Conservation (phyloP, 2,888 invertebrate species). For the Bombylius discolor region DNA sequence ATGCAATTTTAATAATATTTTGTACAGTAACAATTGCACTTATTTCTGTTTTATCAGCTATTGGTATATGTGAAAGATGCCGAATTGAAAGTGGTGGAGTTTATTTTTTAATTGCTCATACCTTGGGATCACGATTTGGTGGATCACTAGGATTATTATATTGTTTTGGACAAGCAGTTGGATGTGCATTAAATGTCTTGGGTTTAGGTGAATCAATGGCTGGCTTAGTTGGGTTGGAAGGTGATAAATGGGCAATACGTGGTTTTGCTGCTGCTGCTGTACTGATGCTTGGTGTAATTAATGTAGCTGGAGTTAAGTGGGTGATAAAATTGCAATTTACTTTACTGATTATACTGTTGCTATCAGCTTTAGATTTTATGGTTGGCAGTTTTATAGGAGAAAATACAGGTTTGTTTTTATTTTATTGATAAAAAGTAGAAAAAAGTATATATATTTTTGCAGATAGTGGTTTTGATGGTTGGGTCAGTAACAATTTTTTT, state of each 20-base stretch:
- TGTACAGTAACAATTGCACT: slow-evolving; percentile 81
- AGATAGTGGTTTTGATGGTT: slow-evolving; percentile 77
- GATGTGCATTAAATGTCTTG: slow-evolving; percentile 89
- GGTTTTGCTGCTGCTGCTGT: slow-evolving; percentile 82
- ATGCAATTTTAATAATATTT: slow-evolving; percentile 67
- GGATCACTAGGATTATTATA: slow-evolving; percentile 87
- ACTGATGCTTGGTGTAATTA: slow-evolving; percentile 73
- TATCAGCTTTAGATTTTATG: slow-evolving; percentile 86
- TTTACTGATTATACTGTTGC: slow-evolving; percentile 67
- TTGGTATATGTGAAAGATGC: slow-evolving; percentile 92
- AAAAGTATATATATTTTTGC: slow-evolving; percentile 18
- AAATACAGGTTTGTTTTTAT: slow-evolving; percentile 44
- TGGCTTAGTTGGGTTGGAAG: slow-evolving; percentile 58
- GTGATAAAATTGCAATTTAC: slow-evolving; percentile 90
- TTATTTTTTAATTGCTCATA: slow-evolving; percentile 88
- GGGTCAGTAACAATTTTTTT: slow-evolving; percentile 63
- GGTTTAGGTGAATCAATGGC: slow-evolving; percentile 94
- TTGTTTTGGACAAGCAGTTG: slow-evolving; percentile 93
- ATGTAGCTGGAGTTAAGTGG: slow-evolving; percentile 96
- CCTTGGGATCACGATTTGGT: slow-evolving; percentile 84
- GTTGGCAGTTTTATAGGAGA: slow-evolving; percentile 79
- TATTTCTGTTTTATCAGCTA: slow-evolving; percentile 85
- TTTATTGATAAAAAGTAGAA: background rate
- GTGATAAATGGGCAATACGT: slow-evolving; percentile 67
- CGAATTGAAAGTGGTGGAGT: slow-evolving; percentile 95